phyloP scores from a whole-genome alignment of 2,888 invertebrate species.

The Eilema depressum region DNA sequence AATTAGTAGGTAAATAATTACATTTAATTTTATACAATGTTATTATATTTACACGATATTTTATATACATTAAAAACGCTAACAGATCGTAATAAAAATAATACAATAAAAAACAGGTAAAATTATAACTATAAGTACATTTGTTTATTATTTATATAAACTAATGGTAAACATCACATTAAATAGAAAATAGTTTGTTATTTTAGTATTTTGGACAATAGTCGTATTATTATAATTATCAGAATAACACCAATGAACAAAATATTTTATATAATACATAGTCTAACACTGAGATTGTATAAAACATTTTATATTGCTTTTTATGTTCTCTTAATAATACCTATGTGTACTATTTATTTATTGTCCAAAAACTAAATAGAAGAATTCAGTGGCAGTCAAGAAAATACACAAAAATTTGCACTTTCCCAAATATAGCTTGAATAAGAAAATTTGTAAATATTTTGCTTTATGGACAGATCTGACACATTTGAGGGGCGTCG shows the following conservation, averaged over 20 bases:
- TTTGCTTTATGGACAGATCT: neutral
- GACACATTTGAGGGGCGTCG: neutral
- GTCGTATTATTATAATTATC: neutral
- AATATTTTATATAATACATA: neutral
- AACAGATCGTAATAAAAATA: slow-evolving; percentile 73
- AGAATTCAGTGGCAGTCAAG: slow-evolving; percentile 13
- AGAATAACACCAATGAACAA: neutral
- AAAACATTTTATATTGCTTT: neutral
- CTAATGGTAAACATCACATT: slow-evolving; percentile 80
- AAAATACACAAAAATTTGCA: slow-evolving; percentile 19
- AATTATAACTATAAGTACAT: slow-evolving; percentile 47
- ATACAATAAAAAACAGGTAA: slow-evolving; percentile 52
- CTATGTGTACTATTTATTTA: slow-evolving; percentile 7
- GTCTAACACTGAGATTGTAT: neutral
- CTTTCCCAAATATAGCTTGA: slow-evolving; percentile 11
- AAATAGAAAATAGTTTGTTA: slow-evolving; percentile 33
- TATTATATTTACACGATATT: slow-evolving; percentile 64
- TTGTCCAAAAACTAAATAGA: slow-evolving; percentile 28
- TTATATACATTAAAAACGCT: slow-evolving; percentile 68
- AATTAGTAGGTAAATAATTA: slow-evolving; percentile 51
- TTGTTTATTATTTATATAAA: slow-evolving; percentile 50
- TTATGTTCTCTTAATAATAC: neutral
- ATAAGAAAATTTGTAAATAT: neutral
- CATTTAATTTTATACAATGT: slow-evolving; percentile 67
- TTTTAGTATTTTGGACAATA: slow-evolving; percentile 24